Evolutionary conservation across 30 jellyfish, hydroid and myxozoan genomes (phyloP).

Genomic region (Rhopilema esculentum): DNA sequence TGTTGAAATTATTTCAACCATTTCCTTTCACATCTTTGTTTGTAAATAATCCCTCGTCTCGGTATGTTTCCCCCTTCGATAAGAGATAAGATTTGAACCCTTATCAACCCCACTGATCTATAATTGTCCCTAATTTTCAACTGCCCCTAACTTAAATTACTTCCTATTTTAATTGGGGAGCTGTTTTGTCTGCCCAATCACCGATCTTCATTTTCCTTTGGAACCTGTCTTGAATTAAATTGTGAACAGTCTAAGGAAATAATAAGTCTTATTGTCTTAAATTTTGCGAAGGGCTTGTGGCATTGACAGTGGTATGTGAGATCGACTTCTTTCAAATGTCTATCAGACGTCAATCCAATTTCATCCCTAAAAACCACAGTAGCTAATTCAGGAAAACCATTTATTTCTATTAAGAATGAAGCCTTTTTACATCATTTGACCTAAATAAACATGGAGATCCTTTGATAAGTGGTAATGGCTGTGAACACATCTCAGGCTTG

Average conservation of each 20-base stretch:
- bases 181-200: not conserved
- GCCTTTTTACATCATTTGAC: not conserved
- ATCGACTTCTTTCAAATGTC: not conserved
- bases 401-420: not conserved
- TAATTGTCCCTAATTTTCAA: not conserved
- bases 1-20: not conserved
- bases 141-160: not conserved
- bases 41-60: not conserved
- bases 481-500: not conserved
- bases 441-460: not conserved
- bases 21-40: not conserved
- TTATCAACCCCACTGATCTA: not conserved
- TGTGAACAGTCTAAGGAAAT: not conserved
- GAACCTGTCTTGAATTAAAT: not conserved
- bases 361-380: constrained; percentile 19
- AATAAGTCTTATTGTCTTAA: not conserved
- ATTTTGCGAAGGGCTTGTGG: not conserved
- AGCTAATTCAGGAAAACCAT: constrained; percentile 27
- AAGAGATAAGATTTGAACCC: not conserved
- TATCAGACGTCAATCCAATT: constrained; percentile 12
- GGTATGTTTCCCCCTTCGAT: not conserved
- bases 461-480: not conserved
- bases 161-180: not conserved
- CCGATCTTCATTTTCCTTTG: not conserved
- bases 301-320: not conserved